Evolutionary conservation across 2,113 vertebrate genomes (phyloP).

Genomic region (Pycnonotus jocosus): DNA sequence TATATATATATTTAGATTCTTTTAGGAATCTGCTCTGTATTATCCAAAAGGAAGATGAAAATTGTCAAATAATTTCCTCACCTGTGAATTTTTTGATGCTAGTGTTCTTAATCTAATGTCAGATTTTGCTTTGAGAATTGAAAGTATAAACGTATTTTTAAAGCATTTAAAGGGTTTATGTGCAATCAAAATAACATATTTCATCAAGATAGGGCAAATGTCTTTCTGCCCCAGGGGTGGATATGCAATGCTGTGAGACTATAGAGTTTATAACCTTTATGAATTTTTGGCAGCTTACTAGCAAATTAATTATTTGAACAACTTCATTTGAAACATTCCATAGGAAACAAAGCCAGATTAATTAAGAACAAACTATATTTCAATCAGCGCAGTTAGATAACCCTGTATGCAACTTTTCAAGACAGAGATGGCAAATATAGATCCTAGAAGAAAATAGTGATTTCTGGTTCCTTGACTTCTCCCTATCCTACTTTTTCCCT

Average conservation of each 20-base stretch:
- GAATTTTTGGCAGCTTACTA: not conserved
- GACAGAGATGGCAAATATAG: not conserved
- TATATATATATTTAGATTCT: no score
- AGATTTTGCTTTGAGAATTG: not conserved
- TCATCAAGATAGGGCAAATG: not conserved
- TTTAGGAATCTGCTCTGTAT: not conserved
- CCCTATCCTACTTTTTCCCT: not conserved
- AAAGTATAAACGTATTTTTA: not conserved
- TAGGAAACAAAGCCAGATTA: not conserved
- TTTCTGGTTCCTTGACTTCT: not conserved
- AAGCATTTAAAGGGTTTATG: not conserved
- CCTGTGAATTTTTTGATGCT: not conserved
- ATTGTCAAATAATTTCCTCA: not conserved
- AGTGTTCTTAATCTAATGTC: not conserved
- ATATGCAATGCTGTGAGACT: not conserved
- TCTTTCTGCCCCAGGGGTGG: fast-evolving
- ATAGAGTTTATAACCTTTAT: not conserved
- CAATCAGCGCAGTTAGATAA: not conserved
- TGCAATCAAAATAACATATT: not conserved
- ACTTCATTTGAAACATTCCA: not conserved
- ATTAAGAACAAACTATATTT: not conserved
- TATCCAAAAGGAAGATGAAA: not conserved
- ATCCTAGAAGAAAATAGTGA: not conserved
- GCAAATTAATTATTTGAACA: not conserved
- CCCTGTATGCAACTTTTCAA: not conserved